Evolutionary conservation across 2,888 invertebrate genomes (phyloP).

Genomic region (Caenorhabditis sp.): DNA sequence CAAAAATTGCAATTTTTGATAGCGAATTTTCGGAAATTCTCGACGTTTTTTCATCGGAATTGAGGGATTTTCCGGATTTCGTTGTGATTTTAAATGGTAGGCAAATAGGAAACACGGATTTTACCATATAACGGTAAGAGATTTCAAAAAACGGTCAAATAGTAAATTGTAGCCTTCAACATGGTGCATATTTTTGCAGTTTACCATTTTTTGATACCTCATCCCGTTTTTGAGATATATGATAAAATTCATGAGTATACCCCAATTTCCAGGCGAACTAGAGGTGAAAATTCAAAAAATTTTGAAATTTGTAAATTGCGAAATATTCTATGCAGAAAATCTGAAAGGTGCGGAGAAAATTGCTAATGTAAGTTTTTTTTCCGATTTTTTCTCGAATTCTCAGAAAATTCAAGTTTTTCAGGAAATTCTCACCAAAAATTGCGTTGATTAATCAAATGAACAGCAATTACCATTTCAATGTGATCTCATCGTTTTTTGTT

Average conservation of each 20-base stretch:
- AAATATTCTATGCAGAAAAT: not conserved
- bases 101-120: no score
- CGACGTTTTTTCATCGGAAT: not conserved
- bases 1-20: not conserved
- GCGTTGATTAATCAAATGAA: no score
- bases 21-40: slow-evolving; percentile 17
- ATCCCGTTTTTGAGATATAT: no score
- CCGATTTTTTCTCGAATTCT: slow-evolving; percentile 1
- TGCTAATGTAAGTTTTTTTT: slow-evolving; percentile 2
- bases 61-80: slow-evolving; percentile 17
- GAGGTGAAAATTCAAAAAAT: no score
- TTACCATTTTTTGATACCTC: no score
- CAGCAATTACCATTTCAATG: no score
- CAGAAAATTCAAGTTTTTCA: slow-evolving; percentile 11
- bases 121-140: no score
- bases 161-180: no score
- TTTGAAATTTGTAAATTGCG: slow-evolving; percentile 9
- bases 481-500: not conserved
- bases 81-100: not conserved
- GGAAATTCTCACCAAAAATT: not conserved
- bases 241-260: no score
- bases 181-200: no score
- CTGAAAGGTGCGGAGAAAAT: not conserved
- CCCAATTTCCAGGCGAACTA: no score
- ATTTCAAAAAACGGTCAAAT: no score